Percentiles rank a stretch among this genome's conserved stretches.
These are phyloP conservation scores for Ammodytes marinus DNA, from an alignment of 2,113 vertebrate species.

Conservation along the genomic window DNA sequence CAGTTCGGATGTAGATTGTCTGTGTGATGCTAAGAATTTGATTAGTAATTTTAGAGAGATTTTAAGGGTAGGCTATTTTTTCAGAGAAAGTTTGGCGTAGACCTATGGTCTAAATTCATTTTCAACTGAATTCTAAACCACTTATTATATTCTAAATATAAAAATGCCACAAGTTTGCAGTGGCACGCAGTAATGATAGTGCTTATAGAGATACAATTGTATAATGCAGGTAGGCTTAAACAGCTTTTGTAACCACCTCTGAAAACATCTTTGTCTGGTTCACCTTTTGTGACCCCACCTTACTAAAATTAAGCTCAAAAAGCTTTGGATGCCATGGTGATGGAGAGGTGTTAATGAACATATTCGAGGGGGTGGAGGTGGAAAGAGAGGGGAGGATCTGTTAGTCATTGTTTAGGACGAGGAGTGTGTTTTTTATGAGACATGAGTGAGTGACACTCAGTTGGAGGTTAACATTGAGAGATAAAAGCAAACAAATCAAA, in stretches of 20 bases:
- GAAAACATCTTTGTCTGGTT: slow-evolving; percentile 54
- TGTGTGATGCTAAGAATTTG: not conserved
- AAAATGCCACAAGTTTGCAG: not conserved
- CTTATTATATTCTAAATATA: slow-evolving; percentile 19
- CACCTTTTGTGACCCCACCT: slow-evolving; percentile 32
- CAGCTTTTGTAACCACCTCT: slow-evolving; percentile 18
- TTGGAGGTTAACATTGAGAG: not conserved
- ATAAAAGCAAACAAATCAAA: no score
- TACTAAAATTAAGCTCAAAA: slow-evolving; percentile 36
- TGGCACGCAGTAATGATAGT: not conserved
- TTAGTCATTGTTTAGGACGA: slow-evolving; percentile 49
- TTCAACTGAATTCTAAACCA: not conserved
- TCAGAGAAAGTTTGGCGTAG: not conserved
- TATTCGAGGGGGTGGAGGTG: slow-evolving; percentile 32
- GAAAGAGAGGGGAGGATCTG: slow-evolving; percentile 24
- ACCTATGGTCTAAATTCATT: not conserved
- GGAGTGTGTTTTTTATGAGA: slow-evolving; percentile 22
- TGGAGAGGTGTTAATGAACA: slow-evolving; percentile 54
- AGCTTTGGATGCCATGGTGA: slow-evolving; percentile 54
- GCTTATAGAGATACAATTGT: slow-evolving; percentile 15
- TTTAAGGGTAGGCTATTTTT: not conserved
- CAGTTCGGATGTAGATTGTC: not conserved
- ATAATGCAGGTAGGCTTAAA: slow-evolving; percentile 14
- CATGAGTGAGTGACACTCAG: not conserved
- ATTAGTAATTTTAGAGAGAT: not conserved